Base-by-base conservation (phyloP, 2,113 vertebrate genomes). In the Hyperoodon ampullatus region DNA sequence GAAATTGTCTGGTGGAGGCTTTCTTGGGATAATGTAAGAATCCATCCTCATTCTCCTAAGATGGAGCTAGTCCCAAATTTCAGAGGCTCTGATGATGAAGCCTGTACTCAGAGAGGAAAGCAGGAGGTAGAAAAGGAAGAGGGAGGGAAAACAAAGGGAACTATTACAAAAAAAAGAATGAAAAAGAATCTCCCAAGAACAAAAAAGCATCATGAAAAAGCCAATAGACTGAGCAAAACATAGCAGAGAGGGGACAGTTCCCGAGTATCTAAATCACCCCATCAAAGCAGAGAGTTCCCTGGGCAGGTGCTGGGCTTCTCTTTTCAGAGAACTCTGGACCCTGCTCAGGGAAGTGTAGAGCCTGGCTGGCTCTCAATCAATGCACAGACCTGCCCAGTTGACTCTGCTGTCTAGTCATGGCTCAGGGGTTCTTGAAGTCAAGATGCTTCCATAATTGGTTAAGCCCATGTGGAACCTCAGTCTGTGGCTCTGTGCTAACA, bases 371-470 rank as follows among this genome's bases (percentile, higher is more conserved):
- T 90, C 50, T 65, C 47, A 81, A 15, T 21, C 16, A 72, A 84
- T 89, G 58, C 15, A 83, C 30, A 88, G 75, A 82, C 63, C 61
- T 53, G n/a, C 28, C 53, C 33, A 28, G 30, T 0, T 83, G 47
- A 74, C 75, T 81, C 26, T 70, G 53, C 65, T 26, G 6, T 68
- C 81, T 80, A 55, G 50, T 85, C 39, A 74, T n/a, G 70, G 82
- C 53, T 93, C 74, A 80, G 74, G 21, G 53, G 28, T 90, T 97
- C 70, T 87, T 87, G n/a, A 39, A 90, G 81, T 90, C 53, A 93
- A 84, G 65, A 68, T 81, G 82, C 19, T 93, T 94, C 86, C 60
- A 65, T 80, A 84, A 50, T 30, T 88, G 66, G 42, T 58, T 87
- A 87, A 80, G 55, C 39, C 44, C 42, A 15, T 68, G 47, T 63